phyloP scores from a whole-genome alignment of 2,888 invertebrate species.

The Flexamia atlantica region DNA sequence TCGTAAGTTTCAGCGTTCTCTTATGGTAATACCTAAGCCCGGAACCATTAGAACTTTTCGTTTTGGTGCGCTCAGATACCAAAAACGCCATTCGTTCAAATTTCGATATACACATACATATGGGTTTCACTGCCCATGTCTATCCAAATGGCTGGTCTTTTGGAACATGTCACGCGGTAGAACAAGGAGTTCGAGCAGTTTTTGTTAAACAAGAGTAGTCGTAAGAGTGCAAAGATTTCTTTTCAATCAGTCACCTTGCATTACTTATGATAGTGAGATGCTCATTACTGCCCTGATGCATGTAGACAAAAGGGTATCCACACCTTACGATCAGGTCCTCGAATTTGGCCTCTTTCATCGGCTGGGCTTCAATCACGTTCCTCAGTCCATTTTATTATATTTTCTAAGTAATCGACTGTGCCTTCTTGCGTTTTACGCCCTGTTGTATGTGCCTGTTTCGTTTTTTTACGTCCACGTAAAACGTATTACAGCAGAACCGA shows the following conservation, averaged over 20 bases:
- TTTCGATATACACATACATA: no score
- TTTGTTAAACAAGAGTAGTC: neutral
- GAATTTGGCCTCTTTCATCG: slow-evolving; percentile 77
- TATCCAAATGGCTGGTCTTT: slow-evolving; percentile 78
- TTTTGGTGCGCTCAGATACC: no score
- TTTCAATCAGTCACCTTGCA: slow-evolving; percentile 75
- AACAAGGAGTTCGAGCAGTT: neutral
- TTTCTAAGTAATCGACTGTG: slow-evolving; percentile 81
- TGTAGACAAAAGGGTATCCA: slow-evolving; percentile 87
- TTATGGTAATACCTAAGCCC: no score
- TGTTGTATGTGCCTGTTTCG: no score
- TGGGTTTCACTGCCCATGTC: slow-evolving; percentile 81
- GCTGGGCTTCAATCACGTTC: slow-evolving; percentile 75
- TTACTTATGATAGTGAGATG: slow-evolving; percentile 91
- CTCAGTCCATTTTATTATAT: slow-evolving; percentile 81
- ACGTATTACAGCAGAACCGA: no score
- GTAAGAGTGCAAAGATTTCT: neutral
- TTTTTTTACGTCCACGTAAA: slow-evolving; percentile 92
- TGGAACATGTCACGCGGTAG: slow-evolving; percentile 59
- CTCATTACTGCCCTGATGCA: slow-evolving; percentile 95
- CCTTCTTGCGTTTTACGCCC: slow-evolving; percentile 78
- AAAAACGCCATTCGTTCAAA: no score
- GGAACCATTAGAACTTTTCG: no score
- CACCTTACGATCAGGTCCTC: slow-evolving; percentile 75
- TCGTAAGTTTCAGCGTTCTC: no score